These are phyloP conservation scores for Mustelus asterias DNA, from an alignment of 2,113 vertebrate species.

Conservation along the genomic window DNA sequence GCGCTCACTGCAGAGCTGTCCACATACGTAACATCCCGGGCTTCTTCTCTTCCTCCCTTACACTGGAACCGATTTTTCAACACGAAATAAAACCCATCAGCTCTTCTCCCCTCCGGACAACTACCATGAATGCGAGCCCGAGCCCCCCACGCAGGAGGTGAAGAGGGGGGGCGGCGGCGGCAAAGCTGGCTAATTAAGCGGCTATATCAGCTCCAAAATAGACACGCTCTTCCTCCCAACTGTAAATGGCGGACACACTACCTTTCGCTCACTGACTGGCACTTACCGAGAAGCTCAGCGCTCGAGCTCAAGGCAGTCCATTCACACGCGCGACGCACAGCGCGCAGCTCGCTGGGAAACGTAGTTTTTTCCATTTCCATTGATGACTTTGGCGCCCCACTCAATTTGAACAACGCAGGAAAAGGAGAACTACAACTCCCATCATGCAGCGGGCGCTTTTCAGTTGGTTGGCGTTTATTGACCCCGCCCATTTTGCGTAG, in stretches of 20 bases:
- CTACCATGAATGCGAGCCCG: background rate
- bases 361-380: background rate
- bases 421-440: background rate
- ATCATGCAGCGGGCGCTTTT: background rate
- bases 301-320: constrained; percentile 22
- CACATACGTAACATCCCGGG: constrained; percentile 31
- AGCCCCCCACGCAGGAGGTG: background rate
- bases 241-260: constrained; percentile 28
- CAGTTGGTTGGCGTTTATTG: constrained; percentile 24
- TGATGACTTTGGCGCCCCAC: too few species aligned
- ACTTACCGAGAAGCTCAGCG: constrained; percentile 20
- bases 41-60: background rate
- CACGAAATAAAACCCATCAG: background rate
- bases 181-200: background rate
- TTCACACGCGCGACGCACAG: background rate
- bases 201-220: background rate
- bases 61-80: background rate
- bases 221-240: constrained; percentile 21
- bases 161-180: background rate
- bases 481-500: background rate
- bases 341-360: background rate
- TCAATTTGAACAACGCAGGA: background rate
- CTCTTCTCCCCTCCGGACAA: background rate
- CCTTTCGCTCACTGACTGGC: background rate
- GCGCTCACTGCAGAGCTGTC: constrained; percentile 33